phyloP scores from a whole-genome alignment of 2,113 vertebrate species.

The Atlantisia rogersi region DNA sequence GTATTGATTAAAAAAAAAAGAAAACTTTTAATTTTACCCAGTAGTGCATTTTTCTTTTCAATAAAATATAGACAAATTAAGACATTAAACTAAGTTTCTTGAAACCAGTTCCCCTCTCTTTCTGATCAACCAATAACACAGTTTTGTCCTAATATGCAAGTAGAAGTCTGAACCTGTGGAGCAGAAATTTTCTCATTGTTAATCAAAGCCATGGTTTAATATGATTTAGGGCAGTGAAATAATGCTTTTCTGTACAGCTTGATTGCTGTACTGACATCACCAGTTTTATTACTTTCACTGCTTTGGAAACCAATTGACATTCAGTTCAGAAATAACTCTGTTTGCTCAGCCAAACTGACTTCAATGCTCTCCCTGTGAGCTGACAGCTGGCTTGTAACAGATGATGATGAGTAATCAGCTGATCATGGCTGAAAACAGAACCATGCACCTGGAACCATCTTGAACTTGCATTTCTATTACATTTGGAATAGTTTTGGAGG shows the following conservation, averaged over 20 bases:
- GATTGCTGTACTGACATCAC: conserved; percentile 57
- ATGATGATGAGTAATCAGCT: conserved; percentile 61
- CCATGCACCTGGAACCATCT: conserved; percentile 28
- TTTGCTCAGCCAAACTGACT: conserved; percentile 61
- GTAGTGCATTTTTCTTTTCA: background rate
- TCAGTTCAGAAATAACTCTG: conserved; percentile 65
- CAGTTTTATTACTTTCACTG: conserved; percentile 45
- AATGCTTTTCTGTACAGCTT: conserved; percentile 16
- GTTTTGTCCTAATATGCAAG: background rate
- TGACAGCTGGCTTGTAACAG: conserved; percentile 59
- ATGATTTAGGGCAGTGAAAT: conserved; percentile 31
- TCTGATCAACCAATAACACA: background rate
- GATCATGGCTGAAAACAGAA: conserved; percentile 51
- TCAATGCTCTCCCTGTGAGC: conserved; percentile 35
- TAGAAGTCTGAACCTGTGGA: background rate
- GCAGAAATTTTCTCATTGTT: background rate
- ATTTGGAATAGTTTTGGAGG: background rate
- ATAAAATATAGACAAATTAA: background rate
- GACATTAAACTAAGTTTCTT: background rate
- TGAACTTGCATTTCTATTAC: background rate
- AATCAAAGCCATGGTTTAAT: conserved; percentile 23
- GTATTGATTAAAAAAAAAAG: background rate
- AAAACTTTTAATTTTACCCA: background rate
- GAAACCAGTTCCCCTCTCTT: background rate
- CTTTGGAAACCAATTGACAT: conserved; percentile 53